Percentiles rank a stretch among this genome's conserved stretches.
phyloP scores from a whole-genome alignment of 2,113 vertebrate genomes.

The Jaculus jaculus region DNA sequence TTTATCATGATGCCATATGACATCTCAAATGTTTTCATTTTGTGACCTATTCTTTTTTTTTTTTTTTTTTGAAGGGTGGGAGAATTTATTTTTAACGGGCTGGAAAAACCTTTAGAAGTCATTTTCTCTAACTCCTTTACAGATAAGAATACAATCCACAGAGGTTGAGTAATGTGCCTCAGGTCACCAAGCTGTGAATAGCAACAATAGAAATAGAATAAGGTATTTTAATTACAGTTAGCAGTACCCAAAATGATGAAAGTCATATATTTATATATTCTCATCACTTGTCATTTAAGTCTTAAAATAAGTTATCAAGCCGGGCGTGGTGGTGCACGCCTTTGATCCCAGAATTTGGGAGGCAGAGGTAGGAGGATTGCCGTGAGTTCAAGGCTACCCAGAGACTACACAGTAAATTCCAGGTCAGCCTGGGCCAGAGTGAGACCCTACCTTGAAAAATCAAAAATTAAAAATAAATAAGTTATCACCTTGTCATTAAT shows the following conservation, averaged over 20 bases:
- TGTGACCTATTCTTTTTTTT: conserved; percentile 37
- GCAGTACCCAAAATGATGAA: too few relatives aligned
- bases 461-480: too few relatives aligned
- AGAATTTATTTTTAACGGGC: conserved; percentile 28
- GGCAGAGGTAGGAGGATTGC: too few relatives aligned
- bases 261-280: too few relatives aligned
- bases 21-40: conserved; percentile 9
- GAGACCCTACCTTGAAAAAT: too few relatives aligned
- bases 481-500: conserved; percentile 37
- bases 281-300: conserved; percentile 31
- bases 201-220: conserved; percentile 62
- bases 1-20: not conserved
- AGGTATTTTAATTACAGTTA: conserved; percentile 64
- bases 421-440: too few relatives aligned
- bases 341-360: too few relatives aligned
- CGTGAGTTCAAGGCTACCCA: too few relatives aligned
- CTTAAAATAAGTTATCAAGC: too few relatives aligned
- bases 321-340: too few relatives aligned
- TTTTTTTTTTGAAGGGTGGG: too few relatives aligned
- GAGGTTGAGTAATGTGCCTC: conserved; percentile 49
- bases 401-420: too few relatives aligned
- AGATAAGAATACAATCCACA: conserved; percentile 37
- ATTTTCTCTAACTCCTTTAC: conserved; percentile 32
- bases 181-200: conserved; percentile 49
- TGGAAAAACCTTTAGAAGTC: conserved; percentile 10